A percentile compares a stretch with the other conserved stretches of the same genome.
Conservation (phyloP, 2,888 invertebrate genomes). For the Heteromurus nitidus region DNA sequence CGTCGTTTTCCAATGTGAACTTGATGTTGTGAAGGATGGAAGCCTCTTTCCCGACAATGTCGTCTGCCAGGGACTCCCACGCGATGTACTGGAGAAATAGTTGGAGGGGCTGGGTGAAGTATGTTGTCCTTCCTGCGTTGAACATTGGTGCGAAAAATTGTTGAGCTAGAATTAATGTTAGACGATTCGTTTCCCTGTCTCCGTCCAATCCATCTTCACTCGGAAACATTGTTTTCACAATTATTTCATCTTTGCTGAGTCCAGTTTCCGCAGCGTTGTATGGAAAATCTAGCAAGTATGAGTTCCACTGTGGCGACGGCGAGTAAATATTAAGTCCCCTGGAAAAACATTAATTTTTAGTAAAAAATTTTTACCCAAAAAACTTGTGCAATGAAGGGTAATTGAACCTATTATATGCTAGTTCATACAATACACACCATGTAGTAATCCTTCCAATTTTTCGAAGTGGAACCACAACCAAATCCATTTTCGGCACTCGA, state of each 20-base stretch:
- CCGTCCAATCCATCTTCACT: background rate
- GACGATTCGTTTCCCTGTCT: background rate
- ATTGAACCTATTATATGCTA: no score
- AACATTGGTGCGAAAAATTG: background rate
- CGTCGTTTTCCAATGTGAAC: background rate
- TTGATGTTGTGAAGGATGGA: background rate
- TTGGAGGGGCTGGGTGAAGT: background rate
- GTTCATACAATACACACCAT: no score
- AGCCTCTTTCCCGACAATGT: background rate
- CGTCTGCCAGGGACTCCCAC: background rate
- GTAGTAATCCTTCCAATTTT: background rate
- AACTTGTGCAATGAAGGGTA: no score
- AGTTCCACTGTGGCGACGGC: no score
- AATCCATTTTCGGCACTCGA: slow-evolving; percentile 4
- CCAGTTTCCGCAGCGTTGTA: background rate
- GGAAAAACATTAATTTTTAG: no score
- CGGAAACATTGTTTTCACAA: background rate
- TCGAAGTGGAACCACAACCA: background rate
- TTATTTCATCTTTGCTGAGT: background rate
- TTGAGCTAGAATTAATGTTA: background rate
- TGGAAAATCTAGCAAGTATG: background rate
- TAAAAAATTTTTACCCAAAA: no score
- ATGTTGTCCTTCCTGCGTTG: background rate
- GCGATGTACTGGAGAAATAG: background rate
- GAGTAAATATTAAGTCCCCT: background rate